Conservation (phyloP, 2,888 invertebrate genomes). For the Emmelina monodactyla region DNA sequence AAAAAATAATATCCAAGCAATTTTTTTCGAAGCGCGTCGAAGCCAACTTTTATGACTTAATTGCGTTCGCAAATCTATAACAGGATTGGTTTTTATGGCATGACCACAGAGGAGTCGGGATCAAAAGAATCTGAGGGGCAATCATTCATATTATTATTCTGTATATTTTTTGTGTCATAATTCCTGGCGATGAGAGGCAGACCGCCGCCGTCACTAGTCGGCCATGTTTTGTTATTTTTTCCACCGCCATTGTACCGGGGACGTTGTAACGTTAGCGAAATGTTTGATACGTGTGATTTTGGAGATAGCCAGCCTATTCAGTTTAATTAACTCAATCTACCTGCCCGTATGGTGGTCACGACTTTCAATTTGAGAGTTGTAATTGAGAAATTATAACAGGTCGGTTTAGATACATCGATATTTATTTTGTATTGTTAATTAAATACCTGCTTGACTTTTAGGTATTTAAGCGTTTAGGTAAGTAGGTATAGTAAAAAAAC, state of each 20-base stretch:
- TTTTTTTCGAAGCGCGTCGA: too few species aligned
- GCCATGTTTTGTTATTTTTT: conserved; percentile 17
- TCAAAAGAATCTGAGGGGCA: conserved; percentile 30
- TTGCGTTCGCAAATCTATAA: conserved; percentile 59
- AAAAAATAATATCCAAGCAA: too few species aligned
- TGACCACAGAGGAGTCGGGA: conserved; percentile 30
- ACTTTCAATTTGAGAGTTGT: too few species aligned
- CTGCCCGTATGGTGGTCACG: too few species aligned
- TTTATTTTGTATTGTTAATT: too few species aligned
- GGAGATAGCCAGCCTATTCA: background rate
- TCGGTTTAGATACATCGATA: too few species aligned
- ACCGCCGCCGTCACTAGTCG: conserved; percentile 22
- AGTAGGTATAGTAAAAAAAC: too few species aligned
- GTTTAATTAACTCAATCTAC: too few species aligned
- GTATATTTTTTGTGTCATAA: conserved; percentile 44
- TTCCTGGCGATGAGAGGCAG: conserved; percentile 37
- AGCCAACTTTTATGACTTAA: conserved; percentile 56
- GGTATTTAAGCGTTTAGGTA: too few species aligned
- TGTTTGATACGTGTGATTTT: background rate
- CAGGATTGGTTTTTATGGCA: conserved; percentile 52
- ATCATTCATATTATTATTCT: conserved; percentile 26
- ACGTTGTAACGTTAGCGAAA: background rate
- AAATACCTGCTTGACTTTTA: too few species aligned
- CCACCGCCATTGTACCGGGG: conserved; percentile 8
- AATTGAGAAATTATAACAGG: too few species aligned